Conservation (phyloP, 2,888 invertebrate species). For the Nasonia oneida region DNA sequence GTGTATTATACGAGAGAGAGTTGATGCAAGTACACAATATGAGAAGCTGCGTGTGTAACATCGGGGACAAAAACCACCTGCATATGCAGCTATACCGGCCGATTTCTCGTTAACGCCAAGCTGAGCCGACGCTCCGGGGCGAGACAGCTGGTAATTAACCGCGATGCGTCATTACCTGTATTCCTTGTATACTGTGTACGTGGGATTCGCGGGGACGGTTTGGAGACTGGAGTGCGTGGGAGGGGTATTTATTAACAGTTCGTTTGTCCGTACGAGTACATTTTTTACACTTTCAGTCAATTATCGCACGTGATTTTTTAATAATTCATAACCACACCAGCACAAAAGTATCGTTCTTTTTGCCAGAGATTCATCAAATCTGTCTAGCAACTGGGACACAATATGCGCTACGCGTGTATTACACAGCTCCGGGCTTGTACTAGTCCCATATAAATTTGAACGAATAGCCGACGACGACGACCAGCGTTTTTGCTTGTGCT, state of each 20-base stretch:
- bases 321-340: no score
- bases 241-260: not conserved
- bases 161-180: slow-evolving; percentile 25
- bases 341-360: no score
- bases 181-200: not conserved
- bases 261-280: no score
- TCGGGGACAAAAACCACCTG: not conserved
- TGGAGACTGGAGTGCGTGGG: not conserved
- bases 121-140: not conserved
- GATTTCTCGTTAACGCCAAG: not conserved
- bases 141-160: slow-evolving; percentile 26
- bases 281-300: no score
- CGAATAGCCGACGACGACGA: not conserved
- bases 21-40: no score
- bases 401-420: not conserved
- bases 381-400: no score
- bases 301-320: no score
- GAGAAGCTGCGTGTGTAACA: no score
- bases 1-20: no score
- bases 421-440: not conserved
- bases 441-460: slow-evolving; percentile 30
- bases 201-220: not conserved
- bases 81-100: not conserved
- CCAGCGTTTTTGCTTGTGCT: not conserved
- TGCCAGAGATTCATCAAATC: not conserved